Base-by-base conservation (phyloP, 2,797 vertebrate species). In the Eptatretus atami region DNA sequence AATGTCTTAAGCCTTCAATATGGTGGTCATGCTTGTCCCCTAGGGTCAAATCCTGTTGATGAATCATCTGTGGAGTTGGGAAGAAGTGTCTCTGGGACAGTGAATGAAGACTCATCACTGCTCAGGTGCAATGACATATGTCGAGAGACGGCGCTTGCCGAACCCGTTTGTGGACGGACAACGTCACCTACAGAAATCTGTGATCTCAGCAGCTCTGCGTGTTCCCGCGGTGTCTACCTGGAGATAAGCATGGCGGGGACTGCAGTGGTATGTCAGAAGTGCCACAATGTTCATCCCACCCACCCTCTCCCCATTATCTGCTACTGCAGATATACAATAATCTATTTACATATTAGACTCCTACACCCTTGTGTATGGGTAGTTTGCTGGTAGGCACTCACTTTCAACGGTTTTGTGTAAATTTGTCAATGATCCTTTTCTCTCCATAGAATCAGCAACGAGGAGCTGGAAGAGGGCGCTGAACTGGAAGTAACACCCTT, bases 21-120 rank as follows among this genome's bases (percentile, higher is more conserved):
- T 44, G 31, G 6, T 44, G 31, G 4, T 44, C 31, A 44, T 44
- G 31, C 31, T 44, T 53, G 69, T 65, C 68, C 67, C 74, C 68
- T 74, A 98, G 90, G 93, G 77, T 88, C 90, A 95, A 93, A 77
- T 92, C 87, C 63, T 98, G 90, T n/a, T 72, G 83, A 88, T 74
- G 90, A 95, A 93, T 98, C 75, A 81, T 84, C 63, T 98, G 90
- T 77, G 80, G 78, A 52, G 65, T 70, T 2, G 84, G 86, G 66
- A 95, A 95, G 73, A 94, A 83, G 69, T 98, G 90, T 71, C 76
- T 95, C 67, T 98, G 90, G 88, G 85, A 95, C 69, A 79, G 77
- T 66, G 81, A 83, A 79, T 85, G 77, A 80, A 83, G 72, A 78
- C 86, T 70, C 88, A 87, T 65, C 84, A 84, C 63, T 98, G 90